Conservation (phyloP, 2,113 vertebrate species). For the zebrafish (Danio rerio) region GRCz12tu NC_133177.1:10551501-10552000, state of each 20-base stretch:
- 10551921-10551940: constrained; percentile 74
- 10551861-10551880: constrained; percentile 64
- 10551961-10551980: constrained; percentile 64
- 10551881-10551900: constrained; percentile 59
- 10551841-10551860: constrained; percentile 56
- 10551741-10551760: constrained; percentile 69
- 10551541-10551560: not conserved
- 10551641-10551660: constrained; percentile 15
- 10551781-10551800: constrained; percentile 43
- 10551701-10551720: not conserved
- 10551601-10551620: not conserved
- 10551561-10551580: constrained; percentile 7
- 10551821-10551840: constrained; percentile 60
- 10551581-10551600: constrained; percentile 13
- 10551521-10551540: not conserved
- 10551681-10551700: not conserved
- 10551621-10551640: constrained; percentile 1
- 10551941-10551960: constrained; percentile 72
- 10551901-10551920: constrained; percentile 61
- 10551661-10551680: not conserved
- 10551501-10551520: constrained; percentile 20
- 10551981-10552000: constrained; percentile 65
- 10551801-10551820: constrained; percentile 56
- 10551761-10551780: constrained; percentile 74
- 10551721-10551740: constrained; percentile 61